These are phyloP conservation scores for Schizaphis graminum DNA, from an alignment of 2,888 invertebrate species.

Conservation along the genomic window DNA sequence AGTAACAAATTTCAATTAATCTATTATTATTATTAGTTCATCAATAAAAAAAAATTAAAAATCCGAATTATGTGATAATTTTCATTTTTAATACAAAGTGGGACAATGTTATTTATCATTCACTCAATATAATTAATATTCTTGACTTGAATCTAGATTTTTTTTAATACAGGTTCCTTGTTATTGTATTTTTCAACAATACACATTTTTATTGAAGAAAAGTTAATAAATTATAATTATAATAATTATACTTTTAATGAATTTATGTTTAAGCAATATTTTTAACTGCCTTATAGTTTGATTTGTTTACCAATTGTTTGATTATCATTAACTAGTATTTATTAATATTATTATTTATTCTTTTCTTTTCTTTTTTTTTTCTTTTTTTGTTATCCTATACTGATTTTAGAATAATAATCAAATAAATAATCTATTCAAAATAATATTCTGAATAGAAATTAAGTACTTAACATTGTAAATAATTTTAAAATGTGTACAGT, in stretches of 20 bases:
- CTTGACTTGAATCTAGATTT: constrained; percentile 4
- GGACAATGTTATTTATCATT: constrained; percentile 5
- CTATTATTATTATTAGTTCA: not conserved
- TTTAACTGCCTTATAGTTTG: constrained; percentile 53
- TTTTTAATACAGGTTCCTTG: constrained; percentile 57
- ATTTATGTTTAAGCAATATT: constrained; percentile 46
- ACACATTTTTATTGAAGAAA: constrained; percentile 35
- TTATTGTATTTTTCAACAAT: constrained; percentile 49
- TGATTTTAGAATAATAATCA: constrained; percentile 42
- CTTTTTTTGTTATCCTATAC: constrained; percentile 44
- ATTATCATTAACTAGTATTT: constrained; percentile 27
- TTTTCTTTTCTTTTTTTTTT: constrained; percentile 22
- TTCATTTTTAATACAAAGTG: not conserved
- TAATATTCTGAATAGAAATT: constrained; percentile 51
- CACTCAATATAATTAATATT: constrained; percentile 5
- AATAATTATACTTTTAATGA: constrained; percentile 17
- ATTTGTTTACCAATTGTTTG: constrained; percentile 59
- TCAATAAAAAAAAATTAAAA: constrained; percentile 6
- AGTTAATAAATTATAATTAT: constrained; percentile 29
- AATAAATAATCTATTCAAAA: constrained; percentile 42
- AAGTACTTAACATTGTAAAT: constrained; percentile 63
- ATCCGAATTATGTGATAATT: constrained; percentile 43
- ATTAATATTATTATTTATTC: constrained; percentile 51
- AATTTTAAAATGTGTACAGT: constrained; percentile 51
- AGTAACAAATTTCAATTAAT: not conserved